A percentile compares a stretch with the other conserved stretches of the same genome.
These are phyloP conservation scores for Chrysolina oricalcia DNA, from an alignment of 2,888 invertebrate species.

Conservation along the genomic window DNA sequence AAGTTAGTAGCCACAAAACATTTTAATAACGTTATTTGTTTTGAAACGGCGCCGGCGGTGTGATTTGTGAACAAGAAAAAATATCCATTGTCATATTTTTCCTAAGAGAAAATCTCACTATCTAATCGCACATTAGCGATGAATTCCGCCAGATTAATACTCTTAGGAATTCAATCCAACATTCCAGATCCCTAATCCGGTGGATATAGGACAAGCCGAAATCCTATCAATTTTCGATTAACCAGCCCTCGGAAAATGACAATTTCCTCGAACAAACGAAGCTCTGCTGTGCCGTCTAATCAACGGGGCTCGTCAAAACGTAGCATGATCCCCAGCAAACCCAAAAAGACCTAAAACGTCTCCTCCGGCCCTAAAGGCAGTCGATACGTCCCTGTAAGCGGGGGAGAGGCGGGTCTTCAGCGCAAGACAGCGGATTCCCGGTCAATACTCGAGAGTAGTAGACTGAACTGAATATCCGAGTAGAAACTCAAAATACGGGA, in stretches of 20 bases:
- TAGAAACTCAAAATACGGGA: slow-evolving; percentile 32
- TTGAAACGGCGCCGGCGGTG: not conserved
- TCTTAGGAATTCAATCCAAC: not conserved
- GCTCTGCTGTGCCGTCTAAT: slow-evolving; percentile 18
- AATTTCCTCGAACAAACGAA: slow-evolving; percentile 29
- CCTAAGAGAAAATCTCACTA: not conserved
- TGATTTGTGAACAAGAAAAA: not conserved
- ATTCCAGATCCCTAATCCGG: not conserved
- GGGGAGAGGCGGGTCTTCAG: slow-evolving; percentile 50
- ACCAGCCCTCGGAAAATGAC: slow-evolving; percentile 3
- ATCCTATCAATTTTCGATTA: slow-evolving; percentile 34
- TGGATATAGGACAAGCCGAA: slow-evolving; percentile 3
- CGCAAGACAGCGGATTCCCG: slow-evolving; percentile 58
- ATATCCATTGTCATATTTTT: not conserved
- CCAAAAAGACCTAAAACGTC: slow-evolving; percentile 26
- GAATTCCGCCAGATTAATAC: not conserved
- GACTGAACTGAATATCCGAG: slow-evolving; percentile 26
- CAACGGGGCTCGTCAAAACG: not conserved
- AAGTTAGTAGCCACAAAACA: not conserved
- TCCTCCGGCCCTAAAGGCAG: slow-evolving; percentile 28
- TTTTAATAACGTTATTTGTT: not conserved
- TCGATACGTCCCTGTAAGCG: slow-evolving; percentile 49
- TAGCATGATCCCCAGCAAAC: not conserved
- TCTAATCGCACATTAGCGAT: not conserved
- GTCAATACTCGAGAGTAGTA: slow-evolving; percentile 54